Base-by-base conservation (phyloP, 2,797 vertebrate species). In the Halcyon smyrnensis region DNA sequence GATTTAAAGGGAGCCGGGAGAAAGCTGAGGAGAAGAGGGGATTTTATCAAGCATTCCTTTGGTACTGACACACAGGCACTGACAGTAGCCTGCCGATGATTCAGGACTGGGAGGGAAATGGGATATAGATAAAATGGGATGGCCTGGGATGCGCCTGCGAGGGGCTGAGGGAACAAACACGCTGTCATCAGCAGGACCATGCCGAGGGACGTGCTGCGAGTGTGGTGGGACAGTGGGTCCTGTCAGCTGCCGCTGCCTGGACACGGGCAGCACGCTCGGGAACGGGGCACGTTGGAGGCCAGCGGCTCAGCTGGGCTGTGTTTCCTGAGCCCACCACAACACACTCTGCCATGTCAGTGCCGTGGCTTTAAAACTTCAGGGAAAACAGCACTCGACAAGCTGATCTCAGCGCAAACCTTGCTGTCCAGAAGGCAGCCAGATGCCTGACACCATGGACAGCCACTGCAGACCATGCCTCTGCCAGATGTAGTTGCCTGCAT, bases 301-400 rank as follows among this genome's bases (percentile, higher is more conserved):
- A 2, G 65, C 1, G 17, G 11, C 87, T 16, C 34, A 8, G n/a
- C 46, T 3, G 1, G 56, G 28, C 32, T 59, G 64, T 1, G 21
- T 18, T 23, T 19, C 68, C 83, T 8, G 32, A 45, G 57, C 59
- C 41, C 67, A 18, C 11, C n/a, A 10, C 45, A 24, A 10, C 6
- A 27, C 36, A 4, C 0, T 0, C 30, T 71, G 23, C 67, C 36
- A 1, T 0, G 9, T 14, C 9, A 1, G 43, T 8, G 60, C 69
- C 12, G 15, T 1, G 39, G 76, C 79, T 53, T 25, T 19, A 6
- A 5, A 34, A 21, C 3, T 0, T 11, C 64, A 27, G n/a, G 48
- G 13, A 13, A 34, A 74, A 45, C 1, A 48, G 27, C 84, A n/a
- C 27, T 45, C 37, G 8, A 1, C 2, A 4, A 65, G 71, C 87